phyloP scores from a whole-genome alignment of 2,113 vertebrate species.

The Butastur rufipennis region DNA sequence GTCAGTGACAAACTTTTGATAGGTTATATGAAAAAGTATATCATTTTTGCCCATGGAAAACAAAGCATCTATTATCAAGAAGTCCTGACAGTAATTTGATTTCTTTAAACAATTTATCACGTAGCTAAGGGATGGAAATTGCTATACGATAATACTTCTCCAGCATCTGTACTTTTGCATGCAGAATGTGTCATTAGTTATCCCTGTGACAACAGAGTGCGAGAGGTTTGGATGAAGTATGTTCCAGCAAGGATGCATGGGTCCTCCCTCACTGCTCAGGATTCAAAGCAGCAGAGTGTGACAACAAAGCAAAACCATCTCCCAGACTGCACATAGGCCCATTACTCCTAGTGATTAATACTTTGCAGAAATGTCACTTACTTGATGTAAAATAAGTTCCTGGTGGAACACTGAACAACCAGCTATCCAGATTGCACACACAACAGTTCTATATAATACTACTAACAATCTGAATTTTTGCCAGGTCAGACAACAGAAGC shows the following conservation, averaged over 20 bases:
- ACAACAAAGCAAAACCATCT: not conserved
- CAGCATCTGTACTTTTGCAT: not conserved
- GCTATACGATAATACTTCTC: not conserved
- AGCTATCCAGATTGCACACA: not conserved
- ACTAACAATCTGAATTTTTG: not conserved
- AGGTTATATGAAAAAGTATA: not conserved
- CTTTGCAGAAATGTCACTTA: not conserved
- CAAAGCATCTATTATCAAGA: not conserved
- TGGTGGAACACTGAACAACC: not conserved
- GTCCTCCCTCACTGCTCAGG: not conserved
- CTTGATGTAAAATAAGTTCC: not conserved
- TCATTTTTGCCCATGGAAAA: not conserved
- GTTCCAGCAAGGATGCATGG: not conserved
- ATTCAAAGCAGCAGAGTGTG: not conserved
- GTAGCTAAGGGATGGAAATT: not conserved
- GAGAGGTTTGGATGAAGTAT: not conserved
- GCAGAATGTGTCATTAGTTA: not conserved
- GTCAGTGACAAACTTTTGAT: not conserved
- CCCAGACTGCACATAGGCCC: not conserved
- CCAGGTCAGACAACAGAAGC: not conserved
- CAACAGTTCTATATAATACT: not conserved
- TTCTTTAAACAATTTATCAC: not conserved
- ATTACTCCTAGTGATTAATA: not conserved
- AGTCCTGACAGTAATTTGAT: not conserved
- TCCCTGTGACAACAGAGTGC: not conserved